A percentile compares a stretch with the other conserved stretches of the same genome.
These are phyloP conservation scores for Ophonus ardosiacus DNA, from an alignment of 2,888 invertebrate species.

Conservation along the genomic window DNA sequence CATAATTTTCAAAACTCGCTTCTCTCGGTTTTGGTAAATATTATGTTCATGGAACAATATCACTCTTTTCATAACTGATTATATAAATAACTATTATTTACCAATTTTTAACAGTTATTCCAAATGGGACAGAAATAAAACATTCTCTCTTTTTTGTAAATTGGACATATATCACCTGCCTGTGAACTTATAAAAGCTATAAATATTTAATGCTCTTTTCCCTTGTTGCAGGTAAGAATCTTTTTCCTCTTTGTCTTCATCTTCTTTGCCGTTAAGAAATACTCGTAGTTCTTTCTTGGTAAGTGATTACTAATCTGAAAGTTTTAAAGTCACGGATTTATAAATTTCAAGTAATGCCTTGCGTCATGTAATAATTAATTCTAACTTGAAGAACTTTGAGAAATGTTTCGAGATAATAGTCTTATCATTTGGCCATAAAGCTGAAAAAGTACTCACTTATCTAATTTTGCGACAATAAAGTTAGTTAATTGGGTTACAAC, in stretches of 20 bases:
- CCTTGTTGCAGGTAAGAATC: constrained; percentile 1
- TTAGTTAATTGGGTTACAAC: constrained; percentile 15
- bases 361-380: constrained; percentile 19
- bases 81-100: no score
- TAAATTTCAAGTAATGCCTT: constrained; percentile 32
- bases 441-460: constrained; percentile 29
- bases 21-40: no score
- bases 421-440: constrained; percentile 34
- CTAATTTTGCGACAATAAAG: constrained; percentile 34
- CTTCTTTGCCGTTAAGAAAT: background rate
- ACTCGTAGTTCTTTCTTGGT: constrained; percentile 5
- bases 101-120: no score
- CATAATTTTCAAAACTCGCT: no score
- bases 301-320: constrained; percentile 25
- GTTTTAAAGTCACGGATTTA: constrained; percentile 33
- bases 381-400: constrained; percentile 10
- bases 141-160: no score
- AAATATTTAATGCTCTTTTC: background rate
- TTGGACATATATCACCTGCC: no score
- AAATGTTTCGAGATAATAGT: constrained; percentile 34
- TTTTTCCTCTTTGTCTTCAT: background rate
- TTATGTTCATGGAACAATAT: no score
- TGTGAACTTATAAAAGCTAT: no score
- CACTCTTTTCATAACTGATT: no score
- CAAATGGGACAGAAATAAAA: no score